These are phyloP conservation scores for Halesus radiatus DNA, from an alignment of 1,140 invertebrate species.

Conservation along the genomic window DNA sequence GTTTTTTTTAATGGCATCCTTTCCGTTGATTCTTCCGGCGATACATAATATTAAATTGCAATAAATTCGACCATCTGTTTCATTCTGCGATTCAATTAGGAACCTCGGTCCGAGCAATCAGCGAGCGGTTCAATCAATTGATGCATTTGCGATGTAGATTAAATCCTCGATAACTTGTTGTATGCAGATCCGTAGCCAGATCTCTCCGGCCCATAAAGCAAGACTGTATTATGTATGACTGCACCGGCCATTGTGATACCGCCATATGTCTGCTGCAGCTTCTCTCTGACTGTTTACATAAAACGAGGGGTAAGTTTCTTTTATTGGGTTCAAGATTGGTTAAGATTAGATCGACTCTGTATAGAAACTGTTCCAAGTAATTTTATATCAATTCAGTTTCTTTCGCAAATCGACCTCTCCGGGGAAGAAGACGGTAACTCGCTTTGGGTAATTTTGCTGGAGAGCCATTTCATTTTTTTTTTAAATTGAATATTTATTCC, in stretches of 20 bases:
- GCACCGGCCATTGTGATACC: not conserved
- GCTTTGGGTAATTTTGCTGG: no score
- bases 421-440: no score
- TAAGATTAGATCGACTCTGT: no score
- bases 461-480: no score
- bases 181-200: not conserved
- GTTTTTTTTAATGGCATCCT: no score
- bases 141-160: conserved; percentile 7
- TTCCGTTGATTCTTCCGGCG: no score
- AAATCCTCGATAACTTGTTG: conserved; percentile 9
- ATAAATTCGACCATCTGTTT: conserved; percentile 4
- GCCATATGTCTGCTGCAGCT: no score
- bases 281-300: no score
- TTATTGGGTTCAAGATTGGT: not conserved
- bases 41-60: not conserved
- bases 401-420: no score
- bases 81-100: conserved; percentile 1
- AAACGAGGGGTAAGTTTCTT: not conserved
- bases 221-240: not conserved
- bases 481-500: no score
- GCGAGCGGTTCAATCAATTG: not conserved
- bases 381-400: no score
- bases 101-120: not conserved
- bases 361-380: no score
- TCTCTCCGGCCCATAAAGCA: not conserved